phyloP scores from a whole-genome alignment of 1,140 invertebrate genomes.

The Sinonovacula constricta region DNA sequence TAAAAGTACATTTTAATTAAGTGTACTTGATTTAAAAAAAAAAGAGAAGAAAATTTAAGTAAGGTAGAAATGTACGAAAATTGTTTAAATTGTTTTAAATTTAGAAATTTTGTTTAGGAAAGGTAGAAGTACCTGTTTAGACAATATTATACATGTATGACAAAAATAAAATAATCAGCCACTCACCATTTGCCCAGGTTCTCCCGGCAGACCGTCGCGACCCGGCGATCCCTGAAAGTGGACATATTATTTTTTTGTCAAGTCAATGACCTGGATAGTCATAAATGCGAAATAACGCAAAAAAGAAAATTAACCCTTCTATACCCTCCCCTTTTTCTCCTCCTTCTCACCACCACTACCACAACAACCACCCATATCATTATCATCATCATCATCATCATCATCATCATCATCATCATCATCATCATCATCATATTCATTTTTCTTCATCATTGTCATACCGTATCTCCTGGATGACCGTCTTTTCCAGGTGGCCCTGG shows the following conservation, averaged over 20 bases:
- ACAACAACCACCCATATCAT: neutral
- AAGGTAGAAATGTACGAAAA: too few relatives aligned
- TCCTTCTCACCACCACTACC: neutral
- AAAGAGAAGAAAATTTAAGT: too few relatives aligned
- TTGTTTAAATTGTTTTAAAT: too few relatives aligned
- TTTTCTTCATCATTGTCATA: neutral
- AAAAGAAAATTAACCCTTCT: neutral
- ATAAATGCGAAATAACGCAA: neutral
- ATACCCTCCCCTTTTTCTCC: neutral
- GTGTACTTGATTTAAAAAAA: too few relatives aligned
- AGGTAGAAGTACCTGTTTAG: too few relatives aligned
- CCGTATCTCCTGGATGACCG: conserved; percentile 24
- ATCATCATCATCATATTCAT: neutral
- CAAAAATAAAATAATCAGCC: neutral
- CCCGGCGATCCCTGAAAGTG: neutral
- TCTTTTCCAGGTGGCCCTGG: conserved; percentile 13
- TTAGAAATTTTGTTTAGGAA: too few relatives aligned
- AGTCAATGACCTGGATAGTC: neutral
- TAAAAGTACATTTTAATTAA: too few relatives aligned
- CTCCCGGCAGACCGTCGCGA: neutral
- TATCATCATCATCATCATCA: neutral
- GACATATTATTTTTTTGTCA: neutral
- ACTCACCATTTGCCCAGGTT: neutral
- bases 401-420: neutral
- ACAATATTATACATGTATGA: neutral